Conservation (phyloP, 2,888 invertebrate species). For the Ischnus inquisitorius region DNA sequence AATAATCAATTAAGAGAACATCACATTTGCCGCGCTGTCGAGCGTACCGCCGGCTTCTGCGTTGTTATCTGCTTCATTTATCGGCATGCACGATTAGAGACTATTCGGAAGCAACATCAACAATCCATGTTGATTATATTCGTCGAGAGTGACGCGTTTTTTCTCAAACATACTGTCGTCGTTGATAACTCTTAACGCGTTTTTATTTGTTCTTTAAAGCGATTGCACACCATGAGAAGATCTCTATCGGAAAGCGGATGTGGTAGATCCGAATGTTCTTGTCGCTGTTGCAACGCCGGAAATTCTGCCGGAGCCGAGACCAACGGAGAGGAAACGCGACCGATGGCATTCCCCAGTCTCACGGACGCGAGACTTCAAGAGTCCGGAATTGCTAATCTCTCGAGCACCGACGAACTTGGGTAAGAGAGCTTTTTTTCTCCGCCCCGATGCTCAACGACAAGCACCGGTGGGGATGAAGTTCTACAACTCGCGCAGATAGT, state of each 20-base stretch:
- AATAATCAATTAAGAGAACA: conserved; percentile 37
- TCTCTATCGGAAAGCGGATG: conserved; percentile 76
- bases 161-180: not conserved
- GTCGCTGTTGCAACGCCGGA: conserved; percentile 52
- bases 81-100: not conserved
- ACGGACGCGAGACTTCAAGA: conserved; percentile 76
- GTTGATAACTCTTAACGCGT: not conserved
- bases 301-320: conserved; percentile 53
- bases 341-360: conserved; percentile 79
- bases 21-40: not conserved
- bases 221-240: conserved; percentile 69
- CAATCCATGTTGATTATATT: conserved; percentile 9
- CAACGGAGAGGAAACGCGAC: conserved; percentile 63
- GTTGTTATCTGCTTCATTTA: not conserved
- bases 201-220: conserved; percentile 62
- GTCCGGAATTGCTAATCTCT: conserved; percentile 77
- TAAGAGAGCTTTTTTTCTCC: conserved; percentile 55
- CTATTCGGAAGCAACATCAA: not conserved
- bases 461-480: not conserved
- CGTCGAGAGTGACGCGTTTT: not conserved
- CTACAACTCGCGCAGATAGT: not conserved
- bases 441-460: not conserved
- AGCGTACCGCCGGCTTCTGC: not conserved
- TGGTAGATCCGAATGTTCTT: conserved; percentile 63
- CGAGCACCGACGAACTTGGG: conserved; percentile 75